Conservation (phyloP, 2,113 vertebrate genomes). For the Lophochroa leadbeateri region DNA sequence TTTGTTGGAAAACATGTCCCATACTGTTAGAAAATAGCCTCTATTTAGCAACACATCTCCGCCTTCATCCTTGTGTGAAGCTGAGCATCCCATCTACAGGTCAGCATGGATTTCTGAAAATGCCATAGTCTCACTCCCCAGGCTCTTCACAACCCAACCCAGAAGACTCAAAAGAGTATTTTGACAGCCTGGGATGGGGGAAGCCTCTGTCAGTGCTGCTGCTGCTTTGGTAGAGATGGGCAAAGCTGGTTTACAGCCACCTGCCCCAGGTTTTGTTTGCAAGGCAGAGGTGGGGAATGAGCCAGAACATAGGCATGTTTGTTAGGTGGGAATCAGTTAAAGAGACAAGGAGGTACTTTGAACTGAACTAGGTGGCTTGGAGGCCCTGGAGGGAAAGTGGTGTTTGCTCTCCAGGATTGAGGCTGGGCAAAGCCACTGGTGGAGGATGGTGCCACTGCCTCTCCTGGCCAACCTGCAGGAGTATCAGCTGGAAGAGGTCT, state of each 20-base stretch:
- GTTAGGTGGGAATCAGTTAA: neutral
- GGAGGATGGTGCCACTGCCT: neutral
- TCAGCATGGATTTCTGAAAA: neutral
- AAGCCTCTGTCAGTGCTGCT: neutral
- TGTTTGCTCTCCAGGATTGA: neutral
- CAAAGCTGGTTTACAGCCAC: neutral
- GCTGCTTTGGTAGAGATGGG: rapidly evolving
- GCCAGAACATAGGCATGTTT: neutral
- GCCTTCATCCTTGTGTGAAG: neutral
- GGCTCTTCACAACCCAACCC: neutral
- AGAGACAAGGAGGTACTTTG: neutral
- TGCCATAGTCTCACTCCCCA: neutral
- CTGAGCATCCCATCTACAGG: neutral
- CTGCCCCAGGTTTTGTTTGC: neutral
- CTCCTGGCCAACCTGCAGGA: rapidly evolving
- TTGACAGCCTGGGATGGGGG: neutral
- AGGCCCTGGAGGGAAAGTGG: neutral
- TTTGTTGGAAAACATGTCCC: neutral
- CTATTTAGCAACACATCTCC: neutral
- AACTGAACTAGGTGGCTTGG: neutral
- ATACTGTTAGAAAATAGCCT: neutral
- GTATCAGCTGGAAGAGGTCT: neutral
- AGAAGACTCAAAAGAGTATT: neutral
- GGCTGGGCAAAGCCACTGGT: neutral
- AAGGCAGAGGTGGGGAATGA: neutral